Evolutionary conservation across 2,888 invertebrate species (phyloP), one percentile per base, ranked within the genome.

Genomic region (Lithosia quadra): DNA sequence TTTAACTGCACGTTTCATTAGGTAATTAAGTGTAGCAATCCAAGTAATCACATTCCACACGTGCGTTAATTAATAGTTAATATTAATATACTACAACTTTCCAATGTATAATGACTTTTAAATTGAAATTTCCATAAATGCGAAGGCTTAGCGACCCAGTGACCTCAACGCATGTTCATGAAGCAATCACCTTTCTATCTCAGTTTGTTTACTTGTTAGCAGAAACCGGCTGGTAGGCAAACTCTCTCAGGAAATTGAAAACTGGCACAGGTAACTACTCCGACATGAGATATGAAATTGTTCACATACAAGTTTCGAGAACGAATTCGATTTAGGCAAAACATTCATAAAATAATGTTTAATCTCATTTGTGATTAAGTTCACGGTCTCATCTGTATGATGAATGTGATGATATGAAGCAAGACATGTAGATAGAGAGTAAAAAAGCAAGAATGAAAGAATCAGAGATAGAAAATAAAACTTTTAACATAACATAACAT

Each of bases 141-240:
- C 69, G 71, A 80, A 76, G 74, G 76, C 76, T 78, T 77, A 79
- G 76, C 84, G 86, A 88, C 88, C 88, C 71, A 88, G 86, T 88
- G 83, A 87, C 87, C 84, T 39, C 71, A 74, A 76, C 72, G 70
- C 72, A 71, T 71, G 78, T 80, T 75, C 74, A 78, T 78, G 77
- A 70, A 74, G 76, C 75, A 75, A 73, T 65, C 75, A 79, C 82
- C 86, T 87, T 87, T 88, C 87, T 88, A 86, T 80, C 77, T 69
- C 69, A 77, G 85, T 88, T 88, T 88, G 84, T 86, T 87, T 85
- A 86, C 82, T 81, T 81, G 86, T 87, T 88, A 84, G 84, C 86
- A 86, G 85, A 86, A 84, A 82, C 77, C 67, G 75, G 79, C 83
- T 80, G 82, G 81, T 83, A 77, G 77, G 73, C 75, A 74, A 73